Evolutionary conservation across 2,888 invertebrate species (phyloP).

Genomic region (Aphelenchoides bicaudatus): DNA sequence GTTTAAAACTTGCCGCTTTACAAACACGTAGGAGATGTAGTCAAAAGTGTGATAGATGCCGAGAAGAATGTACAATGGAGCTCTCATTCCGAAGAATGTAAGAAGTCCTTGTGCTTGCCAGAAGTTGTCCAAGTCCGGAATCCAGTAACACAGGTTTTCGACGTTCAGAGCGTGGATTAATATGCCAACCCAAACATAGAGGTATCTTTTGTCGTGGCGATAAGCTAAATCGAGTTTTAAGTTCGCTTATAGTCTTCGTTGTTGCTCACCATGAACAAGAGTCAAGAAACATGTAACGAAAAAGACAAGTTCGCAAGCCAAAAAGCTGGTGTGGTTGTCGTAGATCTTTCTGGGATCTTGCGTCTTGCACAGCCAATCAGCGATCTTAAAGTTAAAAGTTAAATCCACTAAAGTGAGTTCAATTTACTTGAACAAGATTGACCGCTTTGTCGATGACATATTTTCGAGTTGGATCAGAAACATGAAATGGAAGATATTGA

Average conservation of each 20-base stretch:
- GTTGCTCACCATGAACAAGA: slow-evolving; percentile 66
- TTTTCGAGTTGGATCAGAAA: slow-evolving; percentile 47
- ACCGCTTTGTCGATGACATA: slow-evolving; percentile 46
- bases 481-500: slow-evolving; percentile 49
- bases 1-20: slow-evolving; percentile 37
- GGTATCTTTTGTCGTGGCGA: slow-evolving; percentile 68
- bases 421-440: slow-evolving; percentile 43
- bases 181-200: slow-evolving; percentile 73
- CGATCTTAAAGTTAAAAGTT: slow-evolving; percentile 44
- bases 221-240: not conserved
- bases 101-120: slow-evolving; percentile 75
- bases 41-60: slow-evolving; percentile 67
- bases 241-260: not conserved
- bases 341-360: slow-evolving; percentile 50
- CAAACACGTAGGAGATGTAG: slow-evolving; percentile 65
- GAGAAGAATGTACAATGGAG: slow-evolving; percentile 74
- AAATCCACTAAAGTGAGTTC: not conserved
- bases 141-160: slow-evolving; percentile 71
- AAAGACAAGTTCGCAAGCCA: slow-evolving; percentile 69
- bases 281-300: slow-evolving; percentile 69
- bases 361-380: slow-evolving; percentile 59
- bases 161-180: slow-evolving; percentile 73
- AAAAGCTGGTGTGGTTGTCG: slow-evolving; percentile 68
- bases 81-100: slow-evolving; percentile 71
- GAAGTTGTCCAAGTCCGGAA: slow-evolving; percentile 76